phyloP scores from a whole-genome alignment of 2,888 invertebrate genomes.

The Luffia ferchaultella region DNA sequence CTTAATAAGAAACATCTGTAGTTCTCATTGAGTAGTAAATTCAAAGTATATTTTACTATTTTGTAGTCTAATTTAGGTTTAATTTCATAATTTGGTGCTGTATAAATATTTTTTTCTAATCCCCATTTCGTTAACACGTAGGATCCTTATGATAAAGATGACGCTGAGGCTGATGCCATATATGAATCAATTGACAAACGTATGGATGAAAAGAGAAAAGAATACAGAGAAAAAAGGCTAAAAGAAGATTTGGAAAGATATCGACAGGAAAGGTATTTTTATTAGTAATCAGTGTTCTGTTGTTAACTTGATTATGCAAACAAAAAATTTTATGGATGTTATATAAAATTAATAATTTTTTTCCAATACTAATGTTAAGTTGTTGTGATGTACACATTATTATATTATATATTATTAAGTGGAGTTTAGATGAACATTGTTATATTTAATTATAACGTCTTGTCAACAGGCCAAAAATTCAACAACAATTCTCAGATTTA shows the following conservation, averaged over 20 bases:
- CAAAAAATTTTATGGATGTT: not conserved
- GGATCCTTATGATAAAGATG: conserved; percentile 99
- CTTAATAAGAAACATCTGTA: too few relatives aligned
- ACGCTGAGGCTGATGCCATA: conserved; percentile 98
- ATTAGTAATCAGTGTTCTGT: not conserved
- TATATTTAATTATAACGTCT: too few relatives aligned
- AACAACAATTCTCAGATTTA: conserved; percentile 98
- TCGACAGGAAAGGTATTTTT: conserved; percentile 83
- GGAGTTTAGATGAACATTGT: too few relatives aligned
- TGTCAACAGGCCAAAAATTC: conserved; percentile 97
- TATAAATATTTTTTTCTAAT: too few relatives aligned
- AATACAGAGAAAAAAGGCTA: conserved; percentile 88
- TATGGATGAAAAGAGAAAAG: conserved; percentile 99
- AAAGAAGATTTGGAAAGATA: conserved; percentile 96
- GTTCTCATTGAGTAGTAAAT: too few relatives aligned
- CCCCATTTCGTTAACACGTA: too few relatives aligned
- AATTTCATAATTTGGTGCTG: too few relatives aligned
- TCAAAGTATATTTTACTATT: too few relatives aligned
- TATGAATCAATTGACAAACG: conserved; percentile 98
- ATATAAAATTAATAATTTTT: not conserved
- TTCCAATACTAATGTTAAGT: not conserved
- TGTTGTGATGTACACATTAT: too few relatives aligned
- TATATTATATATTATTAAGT: too few relatives aligned
- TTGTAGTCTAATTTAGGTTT: too few relatives aligned
- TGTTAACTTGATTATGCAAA: not conserved